Conservation (phyloP, 2,113 vertebrate species). For the Theristicus caerulescens region DNA sequence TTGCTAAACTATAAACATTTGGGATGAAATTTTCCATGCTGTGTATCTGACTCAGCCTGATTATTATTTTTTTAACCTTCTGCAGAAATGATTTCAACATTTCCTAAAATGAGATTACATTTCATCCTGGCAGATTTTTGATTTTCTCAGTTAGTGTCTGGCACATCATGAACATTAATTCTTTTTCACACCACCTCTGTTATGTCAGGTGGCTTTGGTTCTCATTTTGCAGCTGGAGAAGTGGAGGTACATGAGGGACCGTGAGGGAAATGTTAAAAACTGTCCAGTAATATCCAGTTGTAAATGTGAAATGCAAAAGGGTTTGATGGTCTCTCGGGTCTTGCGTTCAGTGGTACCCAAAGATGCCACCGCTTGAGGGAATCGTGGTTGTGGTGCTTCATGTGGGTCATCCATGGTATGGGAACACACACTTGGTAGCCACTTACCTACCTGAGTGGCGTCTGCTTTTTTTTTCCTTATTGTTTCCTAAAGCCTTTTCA, state of each 20-base stretch:
- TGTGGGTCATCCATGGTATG: fast-evolving
- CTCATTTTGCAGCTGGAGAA: not conserved
- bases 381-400: fast-evolving
- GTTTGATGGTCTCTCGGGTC: not conserved
- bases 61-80: slow-evolving; percentile 2
- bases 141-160: not conserved
- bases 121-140: not conserved
- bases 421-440: fast-evolving
- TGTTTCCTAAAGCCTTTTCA: not conserved
- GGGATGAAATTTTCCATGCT: slow-evolving; percentile 38
- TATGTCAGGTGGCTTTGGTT: not conserved
- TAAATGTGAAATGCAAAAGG: not conserved
- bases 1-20: not conserved
- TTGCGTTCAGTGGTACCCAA: fast-evolving
- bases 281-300: not conserved
- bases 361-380: not conserved
- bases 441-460: too few species aligned
- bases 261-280: fast-evolving
- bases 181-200: slow-evolving; percentile 12
- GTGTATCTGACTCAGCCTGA: slow-evolving; percentile 1
- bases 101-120: slow-evolving; percentile 5
- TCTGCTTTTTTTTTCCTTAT: too few species aligned
- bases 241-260: fast-evolving
- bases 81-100: not conserved
- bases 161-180: not conserved